Evolutionary conservation across 2,888 invertebrate species (phyloP).

Genomic region (Eurytoma adleriae): DNA sequence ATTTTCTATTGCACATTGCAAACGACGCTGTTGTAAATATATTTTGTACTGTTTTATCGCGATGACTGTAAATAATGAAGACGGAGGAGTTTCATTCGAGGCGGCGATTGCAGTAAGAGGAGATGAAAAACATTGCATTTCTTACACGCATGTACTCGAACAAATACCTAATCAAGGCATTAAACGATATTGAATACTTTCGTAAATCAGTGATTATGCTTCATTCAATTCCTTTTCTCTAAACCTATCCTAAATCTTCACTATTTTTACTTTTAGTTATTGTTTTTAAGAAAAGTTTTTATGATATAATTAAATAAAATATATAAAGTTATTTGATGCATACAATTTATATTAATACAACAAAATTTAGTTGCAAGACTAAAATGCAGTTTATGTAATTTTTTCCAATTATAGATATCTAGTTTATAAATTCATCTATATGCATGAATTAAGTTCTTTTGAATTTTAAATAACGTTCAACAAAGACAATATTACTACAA

Average conservation of each 20-base stretch:
- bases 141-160: constrained; percentile 58
- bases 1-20: constrained; percentile 29
- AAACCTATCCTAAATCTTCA: not conserved
- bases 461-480: not conserved
- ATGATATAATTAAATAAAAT: no score
- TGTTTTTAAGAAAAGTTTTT: not conserved
- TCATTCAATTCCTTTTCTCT: constrained; percentile 23
- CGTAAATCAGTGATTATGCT: constrained; percentile 59
- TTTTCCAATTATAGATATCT: no score
- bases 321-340: no score
- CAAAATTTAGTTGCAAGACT: no score
- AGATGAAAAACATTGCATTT: constrained; percentile 39
- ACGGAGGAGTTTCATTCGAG: not conserved
- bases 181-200: constrained; percentile 70
- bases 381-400: no score
- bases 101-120: not conserved
- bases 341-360: no score
- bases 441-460: no score
- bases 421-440: no score
- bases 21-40: constrained; percentile 47
- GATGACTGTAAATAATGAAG: constrained; percentile 37
- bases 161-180: constrained; percentile 60
- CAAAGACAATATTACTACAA: no score
- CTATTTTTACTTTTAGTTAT: not conserved
- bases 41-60: constrained; percentile 49